Percentiles rank a stretch among this genome's conserved stretches.
Conservation (phyloP, 2,888 invertebrate species). For the Empis stercorea region DNA sequence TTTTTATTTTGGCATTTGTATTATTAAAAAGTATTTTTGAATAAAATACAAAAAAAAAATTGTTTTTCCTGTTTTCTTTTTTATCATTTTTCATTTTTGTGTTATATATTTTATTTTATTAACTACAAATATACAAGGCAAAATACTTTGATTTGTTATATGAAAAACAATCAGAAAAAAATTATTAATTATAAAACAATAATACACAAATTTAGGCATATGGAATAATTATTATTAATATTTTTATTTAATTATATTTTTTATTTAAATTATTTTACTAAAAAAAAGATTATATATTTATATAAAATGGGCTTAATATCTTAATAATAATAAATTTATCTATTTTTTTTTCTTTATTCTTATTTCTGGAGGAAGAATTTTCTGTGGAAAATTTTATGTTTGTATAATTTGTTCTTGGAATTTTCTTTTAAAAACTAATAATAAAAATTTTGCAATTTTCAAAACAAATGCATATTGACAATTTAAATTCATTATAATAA, state of each 20-base stretch:
- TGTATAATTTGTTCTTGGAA: background rate
- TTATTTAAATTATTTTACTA: background rate
- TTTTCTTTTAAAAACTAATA: no score
- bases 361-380: background rate
- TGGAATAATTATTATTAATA: background rate
- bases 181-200: background rate
- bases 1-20: background rate
- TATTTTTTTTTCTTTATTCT: no score
- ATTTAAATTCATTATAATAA: no score
- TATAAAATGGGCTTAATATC: background rate
- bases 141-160: background rate
- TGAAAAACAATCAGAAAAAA: background rate
- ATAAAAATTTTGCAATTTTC: no score
- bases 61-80: background rate
- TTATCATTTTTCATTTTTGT: no score
- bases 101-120: background rate
- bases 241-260: background rate
- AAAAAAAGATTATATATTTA: no score
- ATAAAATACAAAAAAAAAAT: no score
- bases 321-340: background rate
- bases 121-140: conserved; percentile 2
- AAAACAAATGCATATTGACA: no score
- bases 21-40: background rate
- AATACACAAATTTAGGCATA: background rate
- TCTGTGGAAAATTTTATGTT: background rate